Percentiles rank a stretch among this genome's conserved stretches.
phyloP scores from a whole-genome alignment of 1,140 invertebrate species.

The Caenorhabditis briggsae region DNA sequence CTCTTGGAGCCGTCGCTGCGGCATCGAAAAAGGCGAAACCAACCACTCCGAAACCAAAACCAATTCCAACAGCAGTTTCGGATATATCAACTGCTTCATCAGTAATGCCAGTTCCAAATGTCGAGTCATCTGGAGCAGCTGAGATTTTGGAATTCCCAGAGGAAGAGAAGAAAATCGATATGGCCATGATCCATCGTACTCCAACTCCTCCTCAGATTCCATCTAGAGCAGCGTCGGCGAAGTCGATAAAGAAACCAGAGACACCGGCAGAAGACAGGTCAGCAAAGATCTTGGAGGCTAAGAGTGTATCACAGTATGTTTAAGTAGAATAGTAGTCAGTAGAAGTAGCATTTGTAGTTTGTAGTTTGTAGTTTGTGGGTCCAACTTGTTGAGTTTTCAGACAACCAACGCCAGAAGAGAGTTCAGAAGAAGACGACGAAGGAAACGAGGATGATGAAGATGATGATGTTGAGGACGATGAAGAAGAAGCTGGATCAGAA shows the following conservation, averaged over 20 bases:
- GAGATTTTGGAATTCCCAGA: constrained; percentile 49
- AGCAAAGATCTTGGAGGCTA: constrained; percentile 44
- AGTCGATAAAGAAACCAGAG: background rate
- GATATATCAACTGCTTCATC: constrained; percentile 27
- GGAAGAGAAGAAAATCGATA: constrained; percentile 19
- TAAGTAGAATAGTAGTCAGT: background rate
- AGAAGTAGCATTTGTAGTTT: background rate
- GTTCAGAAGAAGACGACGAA: constrained; percentile 5
- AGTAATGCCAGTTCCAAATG: constrained; percentile 9
- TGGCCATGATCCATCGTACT: constrained; percentile 23
- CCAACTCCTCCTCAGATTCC: constrained; percentile 9
- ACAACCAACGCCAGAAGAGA: constrained; percentile 35
- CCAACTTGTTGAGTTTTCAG: background rate
- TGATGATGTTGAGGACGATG: constrained; percentile 3
- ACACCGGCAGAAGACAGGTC: constrained; percentile 15
- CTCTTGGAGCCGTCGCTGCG: constrained; percentile 6
- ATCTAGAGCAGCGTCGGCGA: background rate
- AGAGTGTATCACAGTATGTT: constrained; percentile 49
- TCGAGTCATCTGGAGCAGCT: background rate
- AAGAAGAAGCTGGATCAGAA: constrained; percentile 18
- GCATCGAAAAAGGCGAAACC: constrained; percentile 25
- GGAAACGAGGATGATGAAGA: constrained; percentile 11
- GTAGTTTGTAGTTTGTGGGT: background rate
- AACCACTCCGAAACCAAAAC: constrained; percentile 12
- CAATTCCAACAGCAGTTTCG: constrained; percentile 12